Percentiles rank a stretch among this genome's conserved stretches.
phyloP scores from a whole-genome alignment of 2,113 vertebrate species.

The Ameiurus melas region DNA sequence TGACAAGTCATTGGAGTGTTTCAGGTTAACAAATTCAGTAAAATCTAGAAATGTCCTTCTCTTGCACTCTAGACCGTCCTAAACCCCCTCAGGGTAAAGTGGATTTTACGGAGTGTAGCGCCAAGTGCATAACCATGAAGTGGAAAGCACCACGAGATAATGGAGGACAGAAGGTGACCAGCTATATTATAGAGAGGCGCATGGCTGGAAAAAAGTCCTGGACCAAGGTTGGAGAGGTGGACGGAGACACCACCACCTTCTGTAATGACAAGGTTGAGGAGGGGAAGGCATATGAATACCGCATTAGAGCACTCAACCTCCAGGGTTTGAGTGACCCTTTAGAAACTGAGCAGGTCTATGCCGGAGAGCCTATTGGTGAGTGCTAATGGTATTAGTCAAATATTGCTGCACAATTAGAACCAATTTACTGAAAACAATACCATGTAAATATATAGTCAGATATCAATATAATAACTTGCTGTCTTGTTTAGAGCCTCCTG shows the following conservation, averaged over 20 bases:
- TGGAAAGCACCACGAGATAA: slow-evolving; percentile 72
- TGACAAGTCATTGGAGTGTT: not conserved
- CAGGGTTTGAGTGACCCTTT: slow-evolving; percentile 66
- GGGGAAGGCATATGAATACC: slow-evolving; percentile 66
- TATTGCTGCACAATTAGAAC: not conserved
- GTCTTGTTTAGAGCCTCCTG: slow-evolving; percentile 52
- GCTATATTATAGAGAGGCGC: slow-evolving; percentile 62
- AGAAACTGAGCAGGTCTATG: slow-evolving; percentile 66
- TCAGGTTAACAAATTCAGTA: slow-evolving; percentile 8
- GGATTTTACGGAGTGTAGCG: slow-evolving; percentile 66
- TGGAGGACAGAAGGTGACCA: slow-evolving; percentile 63
- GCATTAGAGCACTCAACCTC: slow-evolving; percentile 63
- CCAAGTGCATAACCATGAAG: slow-evolving; percentile 66
- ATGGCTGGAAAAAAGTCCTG: slow-evolving; percentile 65
- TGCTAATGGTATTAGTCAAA: not conserved
- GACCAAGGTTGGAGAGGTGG: slow-evolving; percentile 64
- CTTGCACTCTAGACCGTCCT: slow-evolving; percentile 60
- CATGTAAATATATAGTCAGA: not conserved
- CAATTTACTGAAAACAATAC: not conserved
- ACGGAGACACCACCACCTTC: slow-evolving; percentile 64
- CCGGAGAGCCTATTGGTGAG: slow-evolving; percentile 68
- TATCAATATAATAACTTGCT: not conserved
- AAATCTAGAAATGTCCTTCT: not conserved
- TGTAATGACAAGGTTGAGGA: slow-evolving; percentile 66
- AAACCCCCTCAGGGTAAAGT: slow-evolving; percentile 68